These are phyloP conservation scores for Troides helena DNA, from an alignment of 2,888 invertebrate genomes.

Conservation along the genomic window DNA sequence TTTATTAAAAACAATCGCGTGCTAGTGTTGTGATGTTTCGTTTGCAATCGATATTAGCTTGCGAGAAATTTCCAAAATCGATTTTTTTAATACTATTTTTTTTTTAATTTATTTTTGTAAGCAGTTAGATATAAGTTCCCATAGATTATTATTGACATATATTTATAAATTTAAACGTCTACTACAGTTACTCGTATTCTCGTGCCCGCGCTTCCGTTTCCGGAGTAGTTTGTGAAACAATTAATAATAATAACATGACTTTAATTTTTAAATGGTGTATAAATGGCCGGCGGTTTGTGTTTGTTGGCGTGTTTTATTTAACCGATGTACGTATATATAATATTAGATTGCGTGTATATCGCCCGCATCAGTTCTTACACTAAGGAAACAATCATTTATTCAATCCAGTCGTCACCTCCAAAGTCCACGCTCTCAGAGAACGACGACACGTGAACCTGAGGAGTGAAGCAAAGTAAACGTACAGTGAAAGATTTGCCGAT, in stretches of 20 bases:
- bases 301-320: background rate
- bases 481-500: background rate
- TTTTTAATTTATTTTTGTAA: background rate
- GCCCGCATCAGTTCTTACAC: background rate
- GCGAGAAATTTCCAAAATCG: background rate
- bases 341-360: background rate
- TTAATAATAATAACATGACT: background rate
- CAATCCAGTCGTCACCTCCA: constrained; percentile 65
- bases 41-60: background rate
- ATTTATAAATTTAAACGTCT: too few relatives aligned
- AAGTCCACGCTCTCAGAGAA: constrained; percentile 51
- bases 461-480: background rate
- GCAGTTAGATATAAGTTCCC: background rate
- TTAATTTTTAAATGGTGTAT: background rate
- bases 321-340: background rate
- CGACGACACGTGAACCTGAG: constrained; percentile 46
- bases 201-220: too few relatives aligned
- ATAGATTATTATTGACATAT: background rate
- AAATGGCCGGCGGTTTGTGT: background rate
- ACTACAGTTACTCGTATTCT: too few relatives aligned
- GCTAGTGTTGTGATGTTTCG: background rate
- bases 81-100: background rate
- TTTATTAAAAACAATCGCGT: background rate
- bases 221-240: background rate
- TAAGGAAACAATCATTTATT: constrained; percentile 38